Percentiles rank a stretch among this genome's conserved stretches.
These are phyloP conservation scores for Trilocha varians DNA, from an alignment of 2,888 invertebrate species.

Conservation along the genomic window DNA sequence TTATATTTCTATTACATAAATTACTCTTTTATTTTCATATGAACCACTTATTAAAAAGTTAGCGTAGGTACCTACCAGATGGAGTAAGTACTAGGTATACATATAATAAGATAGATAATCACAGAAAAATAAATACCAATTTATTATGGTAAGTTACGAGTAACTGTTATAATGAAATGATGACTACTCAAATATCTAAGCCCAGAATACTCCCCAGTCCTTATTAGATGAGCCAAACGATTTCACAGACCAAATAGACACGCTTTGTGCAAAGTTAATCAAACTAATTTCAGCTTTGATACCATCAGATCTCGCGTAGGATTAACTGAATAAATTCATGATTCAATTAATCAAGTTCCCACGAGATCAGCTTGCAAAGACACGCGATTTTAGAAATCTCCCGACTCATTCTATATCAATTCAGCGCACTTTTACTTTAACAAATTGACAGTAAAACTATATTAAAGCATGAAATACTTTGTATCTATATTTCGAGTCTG, in stretches of 20 bases:
- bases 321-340: constrained; percentile 16
- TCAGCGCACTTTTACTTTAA: constrained; percentile 12
- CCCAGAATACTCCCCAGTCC: too few relatives aligned
- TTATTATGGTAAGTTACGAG: too few relatives aligned
- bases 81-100: too few relatives aligned
- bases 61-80: too few relatives aligned
- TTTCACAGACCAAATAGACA: constrained; percentile 1
- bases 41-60: too few relatives aligned
- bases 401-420: constrained; percentile 9
- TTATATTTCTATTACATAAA: neutral
- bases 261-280: neutral
- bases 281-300: neutral
- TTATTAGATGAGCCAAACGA: too few relatives aligned
- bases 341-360: constrained; percentile 51
- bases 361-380: constrained; percentile 29
- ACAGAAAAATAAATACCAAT: too few relatives aligned
- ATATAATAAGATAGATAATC: too few relatives aligned
- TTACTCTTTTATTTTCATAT: constrained; percentile 5
- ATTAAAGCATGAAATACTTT: neutral
- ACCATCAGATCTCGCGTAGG: neutral
- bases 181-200: too few relatives aligned
- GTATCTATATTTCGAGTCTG: too few relatives aligned
- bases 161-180: too few relatives aligned
- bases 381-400: constrained; percentile 26
- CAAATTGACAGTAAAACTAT: neutral